phyloP scores from a whole-genome alignment of 2,888 invertebrate species.

The Merodon equestris region DNA sequence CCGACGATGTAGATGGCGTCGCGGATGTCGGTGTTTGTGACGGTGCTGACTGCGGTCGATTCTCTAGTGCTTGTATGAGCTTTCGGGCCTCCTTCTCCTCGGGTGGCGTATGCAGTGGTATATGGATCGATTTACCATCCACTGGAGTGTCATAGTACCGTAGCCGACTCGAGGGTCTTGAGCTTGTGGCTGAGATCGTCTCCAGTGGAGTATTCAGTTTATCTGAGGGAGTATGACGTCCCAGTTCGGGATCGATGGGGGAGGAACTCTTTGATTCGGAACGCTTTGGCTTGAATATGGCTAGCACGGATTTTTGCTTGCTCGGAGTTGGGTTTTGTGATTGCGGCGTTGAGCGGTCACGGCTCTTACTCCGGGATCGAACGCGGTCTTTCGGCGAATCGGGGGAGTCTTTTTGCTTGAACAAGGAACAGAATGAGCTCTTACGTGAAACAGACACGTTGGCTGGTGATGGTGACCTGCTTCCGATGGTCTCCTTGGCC shows the following conservation, averaged over 20 bases:
- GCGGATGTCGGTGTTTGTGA: conserved; percentile 72
- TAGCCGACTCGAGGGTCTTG: conserved; percentile 76
- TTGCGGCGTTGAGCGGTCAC: conserved; percentile 75
- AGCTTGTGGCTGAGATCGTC: conserved; percentile 70
- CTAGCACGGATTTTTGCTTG: conserved; percentile 84
- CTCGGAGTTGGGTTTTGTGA: conserved; percentile 81
- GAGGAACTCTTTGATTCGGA: conserved; percentile 78
- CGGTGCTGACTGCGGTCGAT: conserved; percentile 71
- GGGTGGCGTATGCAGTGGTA: conserved; percentile 87
- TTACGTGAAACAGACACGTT: conserved; percentile 85
- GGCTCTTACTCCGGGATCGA: conserved; percentile 84
- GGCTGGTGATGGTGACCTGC: conserved; percentile 85
- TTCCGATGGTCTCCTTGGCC: conserved; percentile 73
- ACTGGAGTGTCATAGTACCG: conserved; percentile 84
- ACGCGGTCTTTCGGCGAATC: conserved; percentile 78
- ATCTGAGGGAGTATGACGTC: conserved; percentile 75
- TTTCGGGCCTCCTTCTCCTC: conserved; percentile 81
- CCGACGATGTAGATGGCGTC: conserved; percentile 64
- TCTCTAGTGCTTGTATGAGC: conserved; percentile 74
- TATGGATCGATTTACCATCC: conserved; percentile 84
- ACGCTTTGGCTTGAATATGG: conserved; percentile 83
- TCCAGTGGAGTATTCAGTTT: conserved; percentile 79
- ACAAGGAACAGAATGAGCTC: conserved; percentile 89
- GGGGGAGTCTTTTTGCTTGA: conserved; percentile 84
- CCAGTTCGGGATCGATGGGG: conserved; percentile 74